These are phyloP conservation scores for Palythoa grandiflora DNA, from an alignment of 92 coral and sea anemone genomes.

Conservation along the genomic window DNA sequence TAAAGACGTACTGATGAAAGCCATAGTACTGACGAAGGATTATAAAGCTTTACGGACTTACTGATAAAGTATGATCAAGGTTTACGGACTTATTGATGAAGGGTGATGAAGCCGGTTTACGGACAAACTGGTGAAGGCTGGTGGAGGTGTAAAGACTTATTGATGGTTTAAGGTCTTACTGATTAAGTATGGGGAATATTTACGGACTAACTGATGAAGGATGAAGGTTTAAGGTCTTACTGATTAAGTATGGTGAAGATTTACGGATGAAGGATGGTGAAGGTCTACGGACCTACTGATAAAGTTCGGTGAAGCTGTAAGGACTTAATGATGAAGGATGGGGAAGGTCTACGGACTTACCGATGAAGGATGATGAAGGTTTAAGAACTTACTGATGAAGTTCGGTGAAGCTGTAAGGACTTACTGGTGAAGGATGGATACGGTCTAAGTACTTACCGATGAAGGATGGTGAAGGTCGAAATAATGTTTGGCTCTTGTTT, in stretches of 20 bases:
- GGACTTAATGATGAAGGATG: slow-evolving; percentile 77
- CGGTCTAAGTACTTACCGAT: slow-evolving; percentile 68
- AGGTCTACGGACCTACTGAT: not conserved
- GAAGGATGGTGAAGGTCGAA: slow-evolving; percentile 86
- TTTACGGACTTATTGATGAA: not conserved
- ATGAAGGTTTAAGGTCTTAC: not conserved
- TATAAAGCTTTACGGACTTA: slow-evolving; percentile 41
- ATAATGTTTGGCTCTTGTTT: slow-evolving; percentile 85
- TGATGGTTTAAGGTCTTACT: slow-evolving; percentile 60
- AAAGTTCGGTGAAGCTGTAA: not conserved
- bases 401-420: slow-evolving; percentile 14
- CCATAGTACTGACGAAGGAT: not conserved
- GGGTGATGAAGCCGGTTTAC: no score
- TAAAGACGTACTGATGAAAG: not conserved
- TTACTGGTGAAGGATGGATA: not conserved
- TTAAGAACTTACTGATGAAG: slow-evolving; percentile 74
- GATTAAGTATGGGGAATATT: slow-evolving; percentile 54
- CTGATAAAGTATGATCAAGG: slow-evolving; percentile 63
- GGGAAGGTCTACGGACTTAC: not conserved
- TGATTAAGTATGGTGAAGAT: slow-evolving; percentile 24
- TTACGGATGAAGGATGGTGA: slow-evolving; percentile 72
- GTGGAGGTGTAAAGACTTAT: not conserved
- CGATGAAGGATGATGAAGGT: not conserved
- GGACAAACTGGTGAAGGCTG: slow-evolving; percentile 80
- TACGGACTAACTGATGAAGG: not conserved